Conservation (phyloP, 2,888 invertebrate genomes). For the Monopis laevigella region DNA sequence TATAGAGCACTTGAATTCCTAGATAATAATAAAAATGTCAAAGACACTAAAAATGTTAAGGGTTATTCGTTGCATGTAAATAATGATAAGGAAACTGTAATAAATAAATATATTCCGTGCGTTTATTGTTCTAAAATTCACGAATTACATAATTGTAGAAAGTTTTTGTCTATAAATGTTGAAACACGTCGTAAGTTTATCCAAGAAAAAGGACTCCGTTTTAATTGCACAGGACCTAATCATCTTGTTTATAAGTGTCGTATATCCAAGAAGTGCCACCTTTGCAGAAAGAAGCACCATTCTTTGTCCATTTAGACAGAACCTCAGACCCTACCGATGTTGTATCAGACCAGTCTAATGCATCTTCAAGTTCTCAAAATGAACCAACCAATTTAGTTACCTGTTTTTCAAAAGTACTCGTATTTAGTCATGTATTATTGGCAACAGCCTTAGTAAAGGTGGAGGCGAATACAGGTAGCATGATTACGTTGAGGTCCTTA, state of each 20-base stretch:
- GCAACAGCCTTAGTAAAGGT: too few relatives aligned
- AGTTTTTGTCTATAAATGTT: not conserved
- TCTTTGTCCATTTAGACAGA: not conserved
- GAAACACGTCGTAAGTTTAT: not conserved
- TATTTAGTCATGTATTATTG: not conserved
- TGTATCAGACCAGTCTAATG: not conserved
- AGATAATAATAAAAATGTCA: too few relatives aligned
- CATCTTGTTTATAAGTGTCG: not conserved
- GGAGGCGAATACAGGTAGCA: not conserved
- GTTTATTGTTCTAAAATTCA: not conserved
- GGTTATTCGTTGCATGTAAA: not conserved
- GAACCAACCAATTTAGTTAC: not conserved
- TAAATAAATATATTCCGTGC: not conserved
- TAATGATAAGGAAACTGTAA: not conserved
- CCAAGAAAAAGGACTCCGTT: not conserved
- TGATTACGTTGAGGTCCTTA: conserved; percentile 11
- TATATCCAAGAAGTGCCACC: not conserved
- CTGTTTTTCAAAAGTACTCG: not conserved
- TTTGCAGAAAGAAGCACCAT: not conserved
- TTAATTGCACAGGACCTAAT: too few relatives aligned
- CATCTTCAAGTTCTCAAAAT: not conserved
- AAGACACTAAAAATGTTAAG: not conserved
- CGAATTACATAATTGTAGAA: not conserved
- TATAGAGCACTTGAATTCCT: not conserved
- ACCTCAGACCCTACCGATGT: not conserved